Base-by-base conservation (phyloP, 2,113 vertebrate genomes). In the Platanista minor region DNA sequence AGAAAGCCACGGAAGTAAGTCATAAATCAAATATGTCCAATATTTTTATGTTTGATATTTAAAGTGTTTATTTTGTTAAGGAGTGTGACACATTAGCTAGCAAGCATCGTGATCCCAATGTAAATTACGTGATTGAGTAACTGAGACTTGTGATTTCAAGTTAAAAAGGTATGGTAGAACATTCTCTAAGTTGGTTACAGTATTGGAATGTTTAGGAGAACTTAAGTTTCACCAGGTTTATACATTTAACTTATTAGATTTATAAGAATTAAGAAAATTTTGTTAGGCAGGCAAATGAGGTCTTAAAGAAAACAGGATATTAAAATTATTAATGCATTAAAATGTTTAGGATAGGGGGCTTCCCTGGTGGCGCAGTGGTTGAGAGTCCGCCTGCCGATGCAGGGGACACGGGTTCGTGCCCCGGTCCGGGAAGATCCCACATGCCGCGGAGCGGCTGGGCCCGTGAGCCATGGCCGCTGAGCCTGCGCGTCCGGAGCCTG, bases 231-330 rank as follows among this genome's bases (percentile, higher is more conserved):
- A n/a, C 10, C 43, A 21, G 10, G 8, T 67, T 64, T 33, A 67
- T 36, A 29, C 15, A 67, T 21, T 95, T 64, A 85, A 43, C 54
- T 75, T 49, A 72, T 21, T 78, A 66, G 46, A 83, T 74, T 92
- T 87, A 25, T 64, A 95, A 87, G 36, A 96, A 80, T 87, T 67
- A 67, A 13, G n/a, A 61, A 92, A 10, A 78, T 90, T 87, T 71
- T 67, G 43, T 62, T 95, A 84, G 31, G 36, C 11, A 67, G 52
- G 33, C 43, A 95, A 90, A 91, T 36, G 21, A 77, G 29, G 14
- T 78, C 49, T 88, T 93, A 57, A 71, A 83, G 15, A 66, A 75
- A 75, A 69, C 5, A 78, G 29, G 54, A 57, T 36, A 82, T 49
- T 71, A 87, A 54, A 78, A 90, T 72, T 39, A 94, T 74, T 74